Evolutionary conservation across 2,797 vertebrate species (phyloP).

Genomic region (Characodon lateralis): DNA sequence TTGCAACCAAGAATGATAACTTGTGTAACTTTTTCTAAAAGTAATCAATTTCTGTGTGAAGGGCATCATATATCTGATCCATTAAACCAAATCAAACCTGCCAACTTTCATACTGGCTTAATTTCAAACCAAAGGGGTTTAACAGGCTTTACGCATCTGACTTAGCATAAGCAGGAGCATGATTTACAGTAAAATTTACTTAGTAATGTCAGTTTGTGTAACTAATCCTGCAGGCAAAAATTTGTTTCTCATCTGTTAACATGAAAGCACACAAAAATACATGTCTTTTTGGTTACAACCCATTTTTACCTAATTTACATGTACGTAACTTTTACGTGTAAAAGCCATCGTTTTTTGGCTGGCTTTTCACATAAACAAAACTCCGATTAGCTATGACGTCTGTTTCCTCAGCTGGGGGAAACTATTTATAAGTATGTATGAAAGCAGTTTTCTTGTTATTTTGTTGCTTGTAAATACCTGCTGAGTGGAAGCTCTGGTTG

Average conservation of each 20-base stretch:
- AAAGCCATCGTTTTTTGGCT: not conserved
- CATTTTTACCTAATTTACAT: not conserved
- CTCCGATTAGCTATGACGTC: not conserved
- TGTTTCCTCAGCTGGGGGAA: not conserved
- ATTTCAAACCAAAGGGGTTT: conserved; percentile 14
- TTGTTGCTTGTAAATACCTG: not conserved
- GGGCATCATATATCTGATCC: conserved; percentile 7
- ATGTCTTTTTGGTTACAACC: not conserved
- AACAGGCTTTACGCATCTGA: conserved; percentile 1
- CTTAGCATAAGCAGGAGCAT: conserved; percentile 5
- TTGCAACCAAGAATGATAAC: conserved; percentile 21
- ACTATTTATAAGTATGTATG: not conserved
- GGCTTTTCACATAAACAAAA: not conserved
- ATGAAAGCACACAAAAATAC: not conserved
- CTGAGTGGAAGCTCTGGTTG: not conserved
- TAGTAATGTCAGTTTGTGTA: not conserved
- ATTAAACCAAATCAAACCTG: conserved; percentile 1
- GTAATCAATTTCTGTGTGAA: conserved; percentile 14
- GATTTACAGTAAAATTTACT: not conserved
- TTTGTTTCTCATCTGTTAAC: not conserved
- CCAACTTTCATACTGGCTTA: conserved; percentile 11
- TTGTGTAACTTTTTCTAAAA: conserved; percentile 14
- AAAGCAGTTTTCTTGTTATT: not conserved
- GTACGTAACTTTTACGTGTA: not conserved
- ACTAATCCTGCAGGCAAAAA: not conserved